phyloP scores from a whole-genome alignment of 2,113 vertebrate genomes.

The Notarius lentiginosus region DNA sequence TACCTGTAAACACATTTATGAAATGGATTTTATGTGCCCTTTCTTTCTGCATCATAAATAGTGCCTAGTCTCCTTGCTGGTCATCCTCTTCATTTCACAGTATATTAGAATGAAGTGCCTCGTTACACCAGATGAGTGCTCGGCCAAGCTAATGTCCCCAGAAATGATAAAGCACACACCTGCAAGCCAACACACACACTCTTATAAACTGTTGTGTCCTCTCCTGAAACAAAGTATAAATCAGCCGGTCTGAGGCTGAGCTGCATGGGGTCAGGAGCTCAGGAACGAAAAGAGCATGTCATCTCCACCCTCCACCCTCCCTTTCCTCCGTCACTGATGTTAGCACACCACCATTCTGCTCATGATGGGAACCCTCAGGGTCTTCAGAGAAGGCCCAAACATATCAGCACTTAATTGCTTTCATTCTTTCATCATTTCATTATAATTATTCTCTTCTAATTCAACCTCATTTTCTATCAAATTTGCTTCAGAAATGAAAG shows the following conservation, averaged over 20 bases:
- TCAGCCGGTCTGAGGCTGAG: not conserved
- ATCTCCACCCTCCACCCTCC: not conserved
- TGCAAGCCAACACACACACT: not conserved
- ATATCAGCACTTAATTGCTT: too few relatives aligned
- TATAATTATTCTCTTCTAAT: too few relatives aligned
- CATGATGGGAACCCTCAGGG: not conserved
- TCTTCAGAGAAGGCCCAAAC: too few relatives aligned
- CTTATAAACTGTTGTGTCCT: slow-evolving; percentile 10
- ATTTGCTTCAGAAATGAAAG: too few relatives aligned
- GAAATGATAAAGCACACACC: slow-evolving; percentile 10
- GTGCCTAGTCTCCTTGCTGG: slow-evolving; percentile 11
- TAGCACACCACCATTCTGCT: not conserved
- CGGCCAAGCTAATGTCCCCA: not conserved
- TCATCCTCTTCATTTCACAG: slow-evolving; percentile 43
- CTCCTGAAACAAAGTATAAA: not conserved
- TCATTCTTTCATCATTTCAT: too few relatives aligned
- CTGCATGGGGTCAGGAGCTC: not conserved
- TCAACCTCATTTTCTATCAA: too few relatives aligned
- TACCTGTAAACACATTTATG: slow-evolving; percentile 39
- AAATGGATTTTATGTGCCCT: slow-evolving; percentile 3
- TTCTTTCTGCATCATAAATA: slow-evolving; percentile 6
- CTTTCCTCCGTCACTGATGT: not conserved
- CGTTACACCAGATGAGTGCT: slow-evolving; percentile 24
- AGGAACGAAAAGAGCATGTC: not conserved
- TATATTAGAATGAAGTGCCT: slow-evolving; percentile 37